Base-by-base conservation (phyloP, 2,888 invertebrate species). In the Lasioglossum lativentre region DNA sequence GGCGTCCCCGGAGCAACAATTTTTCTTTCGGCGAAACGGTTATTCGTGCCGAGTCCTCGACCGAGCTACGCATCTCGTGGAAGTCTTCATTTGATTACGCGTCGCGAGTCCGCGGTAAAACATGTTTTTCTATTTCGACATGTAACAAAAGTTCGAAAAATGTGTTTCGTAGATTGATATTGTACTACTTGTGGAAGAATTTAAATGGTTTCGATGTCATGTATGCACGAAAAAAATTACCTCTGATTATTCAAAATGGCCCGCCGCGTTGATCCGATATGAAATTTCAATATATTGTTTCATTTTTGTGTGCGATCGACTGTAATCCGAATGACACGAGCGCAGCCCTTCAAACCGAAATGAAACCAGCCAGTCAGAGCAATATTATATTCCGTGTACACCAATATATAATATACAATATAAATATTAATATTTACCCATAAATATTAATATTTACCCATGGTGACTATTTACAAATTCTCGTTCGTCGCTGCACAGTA, bases 271-370 rank as follows among this genome's bases (percentile, higher is more conserved):
- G 10, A 52, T n/a, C 52, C 23, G 10, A 52, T 52, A 52, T 52
- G 52, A 52, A 52, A 52, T 52, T 52, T 52, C 52, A n/a, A 52
- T 52, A n/a, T 52, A 52, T n/a, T 10, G 23, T 52, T 52, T 52
- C 52, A 52, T 52, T 52, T 52, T 52, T n/a, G 52, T n/a, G 52
- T n/a, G 52, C 52, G 52, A 52, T 52, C 52, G 52, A 52, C 52
- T n/a, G 52, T n/a, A n/a, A 52, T 52, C 52, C 52, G 23, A 52
- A 52, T n/a, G 10, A 52, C 8, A 52, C 52, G n/a, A 52, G 23
- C n/a, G 52, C n/a, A 3, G 10, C 52, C n/a, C 52, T 52, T n/a
- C 52, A 52, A 52, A 52, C 23, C 23, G 52, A 52, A 52, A n/a
- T 52, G 23, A n/a, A 52, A 52, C 52, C 47, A 47, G 5, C 47